Base-by-base conservation (phyloP, 2,888 invertebrate genomes). In the Aelia acuminata region DNA sequence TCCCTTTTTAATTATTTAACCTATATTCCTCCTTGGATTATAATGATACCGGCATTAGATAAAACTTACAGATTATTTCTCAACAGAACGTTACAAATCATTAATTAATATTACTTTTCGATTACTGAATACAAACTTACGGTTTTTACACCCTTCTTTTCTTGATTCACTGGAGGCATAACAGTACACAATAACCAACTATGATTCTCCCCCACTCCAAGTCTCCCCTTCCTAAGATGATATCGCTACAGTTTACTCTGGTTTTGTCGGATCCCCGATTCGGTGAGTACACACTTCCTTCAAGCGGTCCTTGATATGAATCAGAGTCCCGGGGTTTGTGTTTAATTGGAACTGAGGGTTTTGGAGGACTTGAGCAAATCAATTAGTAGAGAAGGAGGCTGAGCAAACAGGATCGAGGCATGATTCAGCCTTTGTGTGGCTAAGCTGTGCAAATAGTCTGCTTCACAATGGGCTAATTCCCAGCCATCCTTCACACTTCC, bases 401-500 rank as follows among this genome's bases (percentile, higher is more conserved):
- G 31, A 20, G 84, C 84, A 84, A 84, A 84, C 84, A 84, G 53
- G 85, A 53, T 50, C 31, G 85, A n/a, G 85, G 48, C 26, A 53
- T 85, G 85, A 85, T 53, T 85, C 85, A 85, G 50, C 85, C 53
- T 84, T 84, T 84, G 85, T 85, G 85, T 39, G 22, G 50, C 50
- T 85, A 85, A 85, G 85, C 85, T 85, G 85, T 85, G 85, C 85
- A 85, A 85, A 85, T 85, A 85, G 85, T 85, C 26, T 26, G 50
- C 85, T 35, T 35, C 50, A 26, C 85, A 48, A 31, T 85, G 53
- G 84, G 48, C 50, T 53, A 48, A 53, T 50, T 85, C 48, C 85
- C 85, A 85, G 85, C 53, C 85, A 85, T 85, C 85, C 85, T 85
- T 85, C 85, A 85, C 85, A 85, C 85, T 84, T 84, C 47, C 85